phyloP scores from a whole-genome alignment of 2,113 vertebrate species.

The Malurus alboscapulatus region DNA sequence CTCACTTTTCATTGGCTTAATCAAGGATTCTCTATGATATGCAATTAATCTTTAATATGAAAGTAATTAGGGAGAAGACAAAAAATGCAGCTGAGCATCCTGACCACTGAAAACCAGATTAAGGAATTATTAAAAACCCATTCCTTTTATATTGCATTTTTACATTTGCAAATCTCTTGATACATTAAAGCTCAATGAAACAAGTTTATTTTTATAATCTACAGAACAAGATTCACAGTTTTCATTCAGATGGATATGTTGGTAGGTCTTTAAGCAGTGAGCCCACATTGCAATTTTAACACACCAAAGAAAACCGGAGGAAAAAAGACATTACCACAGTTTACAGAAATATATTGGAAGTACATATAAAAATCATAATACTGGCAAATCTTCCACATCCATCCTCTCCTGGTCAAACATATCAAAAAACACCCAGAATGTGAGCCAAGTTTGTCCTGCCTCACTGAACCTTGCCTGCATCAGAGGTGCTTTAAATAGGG shows the following conservation, averaged over 20 bases:
- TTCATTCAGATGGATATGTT: slow-evolving; percentile 1
- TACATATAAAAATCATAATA: not conserved
- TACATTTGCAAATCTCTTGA: slow-evolving; percentile 34
- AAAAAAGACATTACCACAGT: not conserved
- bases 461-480: not conserved
- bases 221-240: slow-evolving; percentile 15
- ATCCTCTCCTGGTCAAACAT: not conserved
- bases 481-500: not conserved
- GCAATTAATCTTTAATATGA: slow-evolving; percentile 56
- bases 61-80: slow-evolving; percentile 38
- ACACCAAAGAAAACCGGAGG: not conserved
- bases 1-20: slow-evolving; percentile 55
- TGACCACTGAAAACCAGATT: slow-evolving; percentile 18
- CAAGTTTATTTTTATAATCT: slow-evolving; percentile 37
- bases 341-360: not conserved
- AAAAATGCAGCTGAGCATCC: slow-evolving; percentile 12
- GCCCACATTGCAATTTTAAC: not conserved
- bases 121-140: slow-evolving; percentile 43
- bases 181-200: slow-evolving; percentile 19
- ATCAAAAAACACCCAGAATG: not conserved
- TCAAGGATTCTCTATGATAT: slow-evolving; percentile 54
- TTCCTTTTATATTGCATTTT: slow-evolving; percentile 31
- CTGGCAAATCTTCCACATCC: not conserved
- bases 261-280: not conserved
- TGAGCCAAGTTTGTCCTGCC: not conserved